phyloP scores from a whole-genome alignment of 2,113 vertebrate species.

The Sylvilagus bachmani region DNA sequence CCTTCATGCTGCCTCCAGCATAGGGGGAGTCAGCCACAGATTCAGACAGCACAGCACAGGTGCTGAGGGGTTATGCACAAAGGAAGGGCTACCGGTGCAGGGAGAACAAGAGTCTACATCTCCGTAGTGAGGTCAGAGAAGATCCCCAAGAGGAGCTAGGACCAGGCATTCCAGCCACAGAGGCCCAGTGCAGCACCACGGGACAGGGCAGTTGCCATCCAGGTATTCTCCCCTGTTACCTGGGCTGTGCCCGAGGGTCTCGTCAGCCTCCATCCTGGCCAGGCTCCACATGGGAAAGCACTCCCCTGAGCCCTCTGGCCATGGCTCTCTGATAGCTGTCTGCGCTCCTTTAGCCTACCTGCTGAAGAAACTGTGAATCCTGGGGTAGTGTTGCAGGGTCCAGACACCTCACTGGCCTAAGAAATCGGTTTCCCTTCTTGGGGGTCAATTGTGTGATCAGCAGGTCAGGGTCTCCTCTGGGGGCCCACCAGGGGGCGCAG shows the following conservation, averaged over 20 bases:
- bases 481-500: no score
- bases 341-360: not conserved
- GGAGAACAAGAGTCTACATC: not conserved
- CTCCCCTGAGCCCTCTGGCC: not conserved
- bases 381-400: no score
- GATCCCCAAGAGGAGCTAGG: not conserved
- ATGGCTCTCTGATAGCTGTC: not conserved
- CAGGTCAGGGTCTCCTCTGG: no score
- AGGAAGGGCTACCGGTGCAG: not conserved
- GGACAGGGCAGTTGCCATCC: not conserved
- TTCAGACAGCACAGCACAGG: rapidly evolving
- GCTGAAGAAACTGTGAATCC: no score
- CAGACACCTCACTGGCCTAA: no score
- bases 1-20: not conserved
- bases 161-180: not conserved
- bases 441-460: no score
- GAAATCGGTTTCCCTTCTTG: no score
- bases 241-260: not conserved
- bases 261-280: not conserved
- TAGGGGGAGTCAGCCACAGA: not conserved
- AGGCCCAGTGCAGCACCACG: not conserved
- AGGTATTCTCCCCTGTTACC: not conserved
- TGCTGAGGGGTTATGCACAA: not conserved
- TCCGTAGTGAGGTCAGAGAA: not conserved
- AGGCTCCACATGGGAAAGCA: not conserved